A percentile compares a stretch with the other conserved stretches of the same genome.
Conservation (phyloP, 2,113 vertebrate species). For the Myrmecophaga tridactyla region DNA sequence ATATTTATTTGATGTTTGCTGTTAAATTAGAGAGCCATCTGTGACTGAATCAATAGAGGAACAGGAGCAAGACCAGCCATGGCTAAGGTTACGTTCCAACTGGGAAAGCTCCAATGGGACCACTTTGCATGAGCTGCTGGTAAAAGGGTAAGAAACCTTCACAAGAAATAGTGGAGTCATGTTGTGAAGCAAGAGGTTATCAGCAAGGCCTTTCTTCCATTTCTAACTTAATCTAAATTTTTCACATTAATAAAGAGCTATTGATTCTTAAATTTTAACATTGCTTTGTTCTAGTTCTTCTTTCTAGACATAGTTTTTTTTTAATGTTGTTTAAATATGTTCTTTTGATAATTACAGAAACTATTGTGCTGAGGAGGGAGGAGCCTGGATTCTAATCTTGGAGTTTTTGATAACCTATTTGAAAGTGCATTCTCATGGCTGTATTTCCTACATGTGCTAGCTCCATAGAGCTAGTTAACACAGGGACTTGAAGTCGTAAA, state of each 20-base stretch:
- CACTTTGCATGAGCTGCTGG: slow-evolving; percentile 89
- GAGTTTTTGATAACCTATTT: neutral
- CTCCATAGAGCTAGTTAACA: neutral
- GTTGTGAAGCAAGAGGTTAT: neutral
- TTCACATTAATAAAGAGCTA: neutral
- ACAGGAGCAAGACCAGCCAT: slow-evolving; percentile 79
- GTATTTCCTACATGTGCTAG: neutral
- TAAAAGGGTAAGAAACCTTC: slow-evolving; percentile 85
- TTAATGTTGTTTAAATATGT: neutral
- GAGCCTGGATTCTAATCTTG: neutral
- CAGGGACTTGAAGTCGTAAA: neutral
- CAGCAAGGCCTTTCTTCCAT: neutral
- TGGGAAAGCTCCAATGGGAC: slow-evolving; percentile 86
- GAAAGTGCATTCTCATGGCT: neutral
- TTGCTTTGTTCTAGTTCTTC: neutral
- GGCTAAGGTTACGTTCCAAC: slow-evolving; percentile 88
- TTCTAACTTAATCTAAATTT: neutral
- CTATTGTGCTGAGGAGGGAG: neutral
- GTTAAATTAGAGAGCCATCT: slow-evolving; percentile 85
- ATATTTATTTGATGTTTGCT: slow-evolving; percentile 40
- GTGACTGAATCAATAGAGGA: slow-evolving; percentile 83
- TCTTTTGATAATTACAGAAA: neutral
- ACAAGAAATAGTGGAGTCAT: neutral
- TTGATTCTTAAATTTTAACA: neutral
- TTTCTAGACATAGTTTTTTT: neutral